phyloP scores from a whole-genome alignment of 2,888 invertebrate genomes.

The Beris morrisii region DNA sequence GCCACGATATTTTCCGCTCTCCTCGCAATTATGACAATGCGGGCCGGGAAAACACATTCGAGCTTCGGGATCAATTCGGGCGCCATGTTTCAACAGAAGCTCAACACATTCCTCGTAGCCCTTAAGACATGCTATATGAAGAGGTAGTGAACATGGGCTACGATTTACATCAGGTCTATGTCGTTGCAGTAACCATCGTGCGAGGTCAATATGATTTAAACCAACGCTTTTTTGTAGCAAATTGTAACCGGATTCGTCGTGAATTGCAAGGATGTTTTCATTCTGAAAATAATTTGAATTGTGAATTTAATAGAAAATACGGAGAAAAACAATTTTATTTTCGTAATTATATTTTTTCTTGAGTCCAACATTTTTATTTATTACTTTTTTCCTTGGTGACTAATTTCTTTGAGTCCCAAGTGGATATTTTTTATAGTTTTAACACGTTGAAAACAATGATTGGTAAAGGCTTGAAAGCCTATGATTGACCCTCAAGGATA shows the following conservation, averaged over 20 bases:
- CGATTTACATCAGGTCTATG: constrained; percentile 68
- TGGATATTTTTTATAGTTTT: too few species aligned
- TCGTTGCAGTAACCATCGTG: constrained; percentile 66
- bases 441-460: too few species aligned
- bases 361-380: too few species aligned
- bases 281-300: constrained; percentile 54
- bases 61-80: constrained; percentile 69
- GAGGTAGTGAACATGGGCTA: constrained; percentile 72
- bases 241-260: constrained; percentile 70
- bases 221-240: constrained; percentile 74
- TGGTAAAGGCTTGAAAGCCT: too few species aligned
- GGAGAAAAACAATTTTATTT: background rate
- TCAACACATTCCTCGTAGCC: constrained; percentile 73
- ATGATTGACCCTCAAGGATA: too few species aligned
- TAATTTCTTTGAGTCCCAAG: too few species aligned
- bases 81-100: constrained; percentile 68
- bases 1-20: constrained; percentile 64
- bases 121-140: constrained; percentile 73
- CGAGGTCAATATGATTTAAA: constrained; percentile 69
- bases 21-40: constrained; percentile 71
- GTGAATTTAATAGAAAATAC: background rate
- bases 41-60: constrained; percentile 76
- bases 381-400: too few species aligned
- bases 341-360: background rate
- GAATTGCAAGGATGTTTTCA: constrained; percentile 68